Conservation (phyloP, 2,888 invertebrate genomes). For the Lasius fuliginosus region DNA sequence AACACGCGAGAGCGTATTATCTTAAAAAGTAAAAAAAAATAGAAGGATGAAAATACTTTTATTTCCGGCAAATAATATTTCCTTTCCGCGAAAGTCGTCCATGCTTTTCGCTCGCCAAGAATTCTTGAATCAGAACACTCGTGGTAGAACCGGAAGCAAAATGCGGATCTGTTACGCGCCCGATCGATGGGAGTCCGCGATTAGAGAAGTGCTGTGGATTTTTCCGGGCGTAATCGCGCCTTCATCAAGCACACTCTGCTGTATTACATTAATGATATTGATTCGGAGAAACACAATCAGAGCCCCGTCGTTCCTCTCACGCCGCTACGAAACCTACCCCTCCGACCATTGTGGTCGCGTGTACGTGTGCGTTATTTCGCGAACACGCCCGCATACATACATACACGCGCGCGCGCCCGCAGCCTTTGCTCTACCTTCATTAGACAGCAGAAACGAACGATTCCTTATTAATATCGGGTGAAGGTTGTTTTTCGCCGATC, state of each 20-base stretch:
- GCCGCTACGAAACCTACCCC: slow-evolving; percentile 38
- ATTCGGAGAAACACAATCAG: slow-evolving; percentile 84
- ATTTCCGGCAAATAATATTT: slow-evolving; percentile 17
- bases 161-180: slow-evolving; percentile 23
- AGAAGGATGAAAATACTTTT: neutral
- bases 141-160: slow-evolving; percentile 28
- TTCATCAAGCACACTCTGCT: slow-evolving; percentile 83
- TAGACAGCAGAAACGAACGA: slow-evolving; percentile 70
- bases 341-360: slow-evolving; percentile 3
- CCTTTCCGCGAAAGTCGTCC: neutral
- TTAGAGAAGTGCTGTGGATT: slow-evolving; percentile 65
- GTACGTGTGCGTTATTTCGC: slow-evolving; percentile 49
- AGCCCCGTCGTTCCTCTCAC: slow-evolving; percentile 44
- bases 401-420: slow-evolving; percentile 21
- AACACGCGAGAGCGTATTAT: neutral
- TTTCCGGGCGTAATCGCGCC: slow-evolving; percentile 74
- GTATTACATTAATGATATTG: slow-evolving; percentile 85
- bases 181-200: slow-evolving; percentile 56
- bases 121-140: neutral
- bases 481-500: slow-evolving; percentile 71
- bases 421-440: slow-evolving; percentile 62
- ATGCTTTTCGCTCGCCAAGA: neutral
- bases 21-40: neutral
- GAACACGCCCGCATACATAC: neutral
- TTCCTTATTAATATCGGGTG: slow-evolving; percentile 79